Evolutionary conservation across 2,888 invertebrate genomes (phyloP), one percentile per base, ranked within the genome.

Genomic region (Eupithecia centaureata): DNA sequence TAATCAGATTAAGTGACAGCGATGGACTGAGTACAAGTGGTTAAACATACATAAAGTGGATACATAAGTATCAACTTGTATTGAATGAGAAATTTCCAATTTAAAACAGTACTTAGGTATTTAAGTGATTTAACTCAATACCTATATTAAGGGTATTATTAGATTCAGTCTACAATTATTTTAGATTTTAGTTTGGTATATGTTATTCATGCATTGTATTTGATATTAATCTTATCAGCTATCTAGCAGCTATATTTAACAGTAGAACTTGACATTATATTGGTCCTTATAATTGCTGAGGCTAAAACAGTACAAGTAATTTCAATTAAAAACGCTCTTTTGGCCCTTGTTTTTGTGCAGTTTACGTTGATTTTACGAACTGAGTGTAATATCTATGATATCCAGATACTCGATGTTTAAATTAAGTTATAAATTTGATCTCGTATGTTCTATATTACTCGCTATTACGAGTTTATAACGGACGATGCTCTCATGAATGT

Each of bases 381-480:
- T 54, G 59, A 63, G 30, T 42, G 63, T 63, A 63, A 42, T 54
- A n/a, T 60, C 27, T 67, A 59, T 63, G 52, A 67, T 63, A 59
- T 63, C 38, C 59, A 59, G 8, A 25, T 67, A n/a, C n/a, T 58
- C 8, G 25, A 32, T 61, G 42, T 68, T 22, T 33, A 33, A 32
- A 56, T 58, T 25, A 64, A 61, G 61, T 64, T 57, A 61, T 68
- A 68, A n/a, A 64, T 33, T 38, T 64, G 64, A 68, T 68, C 64
- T 68, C 64, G 64, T 52, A 27, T 52, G 27, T 27, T 52, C 13
- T 52, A 52, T 2, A 1, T 13, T 27, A 25, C 52, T 47, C 47
- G 47, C 42, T 0, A 52, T 52, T 12, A 5, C 52, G 52, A 15
- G 52, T n/a, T n/a, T n/a, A n/a, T 27, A 52, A 38, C 22, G 1